Evolutionary conservation across 1,140 invertebrate species (phyloP).

Genomic region (Penaeus japonicus): DNA sequence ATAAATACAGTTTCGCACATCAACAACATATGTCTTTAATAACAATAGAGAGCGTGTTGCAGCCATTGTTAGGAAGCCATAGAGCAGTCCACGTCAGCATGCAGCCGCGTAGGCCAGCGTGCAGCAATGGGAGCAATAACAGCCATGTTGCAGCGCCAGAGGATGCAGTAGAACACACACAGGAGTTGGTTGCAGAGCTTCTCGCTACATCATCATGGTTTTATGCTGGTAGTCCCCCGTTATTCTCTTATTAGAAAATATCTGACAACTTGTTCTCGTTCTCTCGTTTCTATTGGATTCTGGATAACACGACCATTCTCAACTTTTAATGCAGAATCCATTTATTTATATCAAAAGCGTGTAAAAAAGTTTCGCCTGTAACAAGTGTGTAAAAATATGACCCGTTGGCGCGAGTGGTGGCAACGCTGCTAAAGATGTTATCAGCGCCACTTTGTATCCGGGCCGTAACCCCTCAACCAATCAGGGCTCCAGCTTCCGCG

Average conservation of each 20-base stretch:
- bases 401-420: neutral
- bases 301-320: slow-evolving; percentile 34
- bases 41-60: too few species aligned
- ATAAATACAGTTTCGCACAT: too few species aligned
- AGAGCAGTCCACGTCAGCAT: too few species aligned
- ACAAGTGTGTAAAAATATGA: slow-evolving; percentile 47
- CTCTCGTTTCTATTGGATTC: slow-evolving; percentile 24
- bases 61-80: too few species aligned
- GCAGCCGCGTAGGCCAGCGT: too few species aligned
- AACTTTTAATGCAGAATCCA: slow-evolving; percentile 50
- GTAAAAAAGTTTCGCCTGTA: slow-evolving; percentile 17
- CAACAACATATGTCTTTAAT: too few species aligned
- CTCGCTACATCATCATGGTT: too few species aligned
- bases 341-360: slow-evolving; percentile 48
- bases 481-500: neutral
- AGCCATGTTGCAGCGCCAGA: too few species aligned
- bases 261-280: slow-evolving; percentile 29
- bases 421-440: slow-evolving; percentile 32
- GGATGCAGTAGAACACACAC: neutral
- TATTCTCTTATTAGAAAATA: slow-evolving; percentile 40
- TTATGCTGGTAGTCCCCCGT: neutral
- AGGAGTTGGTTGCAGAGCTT: neutral
- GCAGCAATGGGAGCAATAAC: too few species aligned
- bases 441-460: slow-evolving; percentile 40
- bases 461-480: neutral